Conservation (phyloP, 2,797 vertebrate genomes). For the Semotilus atromaculatus region DNA sequence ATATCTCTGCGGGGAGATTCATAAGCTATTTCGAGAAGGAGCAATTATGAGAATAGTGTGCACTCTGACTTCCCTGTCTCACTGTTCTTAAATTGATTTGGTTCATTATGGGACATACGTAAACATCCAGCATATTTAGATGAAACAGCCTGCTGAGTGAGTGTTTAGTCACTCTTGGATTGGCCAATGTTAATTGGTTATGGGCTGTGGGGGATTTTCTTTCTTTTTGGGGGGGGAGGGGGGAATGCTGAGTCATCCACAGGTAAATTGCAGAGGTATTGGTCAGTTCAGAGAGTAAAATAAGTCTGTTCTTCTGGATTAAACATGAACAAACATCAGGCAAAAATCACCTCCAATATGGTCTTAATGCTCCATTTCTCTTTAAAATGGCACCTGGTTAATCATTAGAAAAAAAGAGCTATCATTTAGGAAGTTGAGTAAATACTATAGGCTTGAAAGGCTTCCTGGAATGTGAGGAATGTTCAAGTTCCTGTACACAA, state of each 20-base stretch:
- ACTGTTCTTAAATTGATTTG: conserved; percentile 42
- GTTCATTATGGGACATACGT: conserved; percentile 15
- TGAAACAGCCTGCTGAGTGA: conserved; percentile 28
- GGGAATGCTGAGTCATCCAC: conserved; percentile 41
- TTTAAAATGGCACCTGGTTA: conserved; percentile 26
- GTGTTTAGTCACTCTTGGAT: conserved; percentile 15
- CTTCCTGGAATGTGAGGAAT: conserved; percentile 54
- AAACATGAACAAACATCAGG: conserved; percentile 43
- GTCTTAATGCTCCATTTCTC: conserved; percentile 22
- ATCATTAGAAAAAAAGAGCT: conserved; percentile 49
- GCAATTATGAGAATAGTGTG: conserved; percentile 45
- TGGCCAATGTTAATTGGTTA: conserved; percentile 9
- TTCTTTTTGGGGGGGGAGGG: neutral
- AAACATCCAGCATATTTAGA: conserved; percentile 27
- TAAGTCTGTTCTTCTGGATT: conserved; percentile 1
- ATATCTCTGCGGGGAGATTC: conserved; percentile 18
- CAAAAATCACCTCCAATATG: conserved; percentile 11
- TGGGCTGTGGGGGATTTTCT: neutral
- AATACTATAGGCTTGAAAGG: conserved; percentile 41
- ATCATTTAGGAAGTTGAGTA: conserved; percentile 41
- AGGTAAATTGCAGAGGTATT: conserved; percentile 27
- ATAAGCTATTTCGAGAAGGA: conserved; percentile 29
- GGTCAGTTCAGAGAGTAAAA: conserved; percentile 23
- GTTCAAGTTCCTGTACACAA: conserved; percentile 26
- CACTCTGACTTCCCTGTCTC: conserved; percentile 42